Conservation (phyloP, 92 coral and sea anemone species). For the Phenganax marumi region DNA sequence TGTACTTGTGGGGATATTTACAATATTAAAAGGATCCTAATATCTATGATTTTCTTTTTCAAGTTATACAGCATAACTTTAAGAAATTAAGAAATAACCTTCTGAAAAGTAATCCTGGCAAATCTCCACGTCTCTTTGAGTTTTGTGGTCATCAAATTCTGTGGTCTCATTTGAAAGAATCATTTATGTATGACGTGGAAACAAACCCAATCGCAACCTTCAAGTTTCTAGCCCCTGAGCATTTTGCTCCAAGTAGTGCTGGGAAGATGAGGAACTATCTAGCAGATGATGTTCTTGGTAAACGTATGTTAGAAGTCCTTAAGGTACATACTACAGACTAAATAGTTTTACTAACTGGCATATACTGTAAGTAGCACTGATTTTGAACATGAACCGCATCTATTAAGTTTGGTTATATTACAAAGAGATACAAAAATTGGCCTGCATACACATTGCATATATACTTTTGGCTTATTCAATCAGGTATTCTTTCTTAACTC, state of each 20-base stretch:
- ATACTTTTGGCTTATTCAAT: no score
- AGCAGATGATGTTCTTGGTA: constrained; percentile 59
- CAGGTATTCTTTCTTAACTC: no score
- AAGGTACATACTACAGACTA: constrained; percentile 7
- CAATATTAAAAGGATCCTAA: background rate
- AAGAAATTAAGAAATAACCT: constrained; percentile 51
- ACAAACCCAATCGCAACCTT: constrained; percentile 51
- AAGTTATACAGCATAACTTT: constrained; percentile 49
- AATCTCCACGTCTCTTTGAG: constrained; percentile 48
- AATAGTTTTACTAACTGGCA: no score
- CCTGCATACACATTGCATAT: no score
- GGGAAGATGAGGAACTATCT: constrained; percentile 56
- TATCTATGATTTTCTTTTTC: background rate
- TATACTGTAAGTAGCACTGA: no score
- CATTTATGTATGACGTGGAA: constrained; percentile 50
- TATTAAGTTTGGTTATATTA: no score
- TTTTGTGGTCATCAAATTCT: constrained; percentile 45
- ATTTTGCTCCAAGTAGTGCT: constrained; percentile 54
- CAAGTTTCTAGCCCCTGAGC: constrained; percentile 52
- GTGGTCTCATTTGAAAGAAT: constrained; percentile 50
- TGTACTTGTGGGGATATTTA: background rate
- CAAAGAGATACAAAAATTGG: no score
- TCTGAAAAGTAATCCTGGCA: constrained; percentile 46
- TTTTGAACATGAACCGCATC: no score
- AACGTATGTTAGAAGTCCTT: constrained; percentile 45